Conservation (phyloP, 2,113 vertebrate species). For the Callipepla californica region DNA sequence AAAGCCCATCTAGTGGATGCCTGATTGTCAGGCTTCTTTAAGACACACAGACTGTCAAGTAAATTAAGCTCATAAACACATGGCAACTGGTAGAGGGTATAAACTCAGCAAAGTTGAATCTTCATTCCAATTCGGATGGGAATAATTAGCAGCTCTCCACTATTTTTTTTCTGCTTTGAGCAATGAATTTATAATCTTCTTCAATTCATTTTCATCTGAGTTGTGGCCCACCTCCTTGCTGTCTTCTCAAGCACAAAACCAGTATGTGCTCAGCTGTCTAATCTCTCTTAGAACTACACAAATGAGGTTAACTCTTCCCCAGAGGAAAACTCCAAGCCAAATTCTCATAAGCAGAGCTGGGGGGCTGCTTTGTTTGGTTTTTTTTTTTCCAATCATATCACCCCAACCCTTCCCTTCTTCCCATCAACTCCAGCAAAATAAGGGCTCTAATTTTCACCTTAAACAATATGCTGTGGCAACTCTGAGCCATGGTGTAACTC, state of each 20-base stretch:
- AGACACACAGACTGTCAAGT: background rate
- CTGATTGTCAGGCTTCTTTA: background rate
- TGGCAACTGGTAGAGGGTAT: background rate
- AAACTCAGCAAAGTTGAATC: background rate
- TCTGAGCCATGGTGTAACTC: background rate
- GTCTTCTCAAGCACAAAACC: background rate
- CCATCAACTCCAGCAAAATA: background rate
- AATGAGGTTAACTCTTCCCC: background rate
- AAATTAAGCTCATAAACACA: background rate
- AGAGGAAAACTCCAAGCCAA: background rate
- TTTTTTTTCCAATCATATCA: background rate
- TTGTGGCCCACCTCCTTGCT: background rate
- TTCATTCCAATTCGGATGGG: background rate
- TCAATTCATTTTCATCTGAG: background rate
- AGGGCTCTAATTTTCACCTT: background rate
- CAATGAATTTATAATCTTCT: background rate
- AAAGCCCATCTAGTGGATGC: background rate
- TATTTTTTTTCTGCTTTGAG: background rate
- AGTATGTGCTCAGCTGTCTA: constrained; percentile 4
- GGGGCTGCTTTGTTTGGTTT: background rate
- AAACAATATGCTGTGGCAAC: background rate
- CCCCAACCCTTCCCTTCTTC: background rate
- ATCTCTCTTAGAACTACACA: background rate
- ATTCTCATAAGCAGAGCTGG: background rate
- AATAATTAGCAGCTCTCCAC: background rate